Percentiles rank a stretch among this genome's conserved stretches.
These are phyloP conservation scores for Virgularia gustaviana DNA, from an alignment of 92 coral and sea anemone species.

Conservation along the genomic window DNA sequence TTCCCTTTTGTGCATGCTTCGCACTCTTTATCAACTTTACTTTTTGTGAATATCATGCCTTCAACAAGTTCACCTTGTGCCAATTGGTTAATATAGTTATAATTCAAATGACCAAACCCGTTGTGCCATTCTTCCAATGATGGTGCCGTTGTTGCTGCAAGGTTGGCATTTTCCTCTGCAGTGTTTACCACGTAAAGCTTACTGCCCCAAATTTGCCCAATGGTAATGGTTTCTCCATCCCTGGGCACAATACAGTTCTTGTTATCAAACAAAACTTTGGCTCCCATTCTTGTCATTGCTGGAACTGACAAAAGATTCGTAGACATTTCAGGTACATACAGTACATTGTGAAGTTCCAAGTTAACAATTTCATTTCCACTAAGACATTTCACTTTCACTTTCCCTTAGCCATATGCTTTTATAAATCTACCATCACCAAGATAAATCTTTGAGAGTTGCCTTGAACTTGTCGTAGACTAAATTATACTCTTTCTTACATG, in stretches of 20 bases:
- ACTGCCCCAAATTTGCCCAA: conserved; percentile 28
- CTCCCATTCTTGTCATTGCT: conserved; percentile 45
- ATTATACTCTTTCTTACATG: too few relatives aligned
- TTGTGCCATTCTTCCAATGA: conserved; percentile 59
- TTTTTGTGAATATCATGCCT: conserved; percentile 38
- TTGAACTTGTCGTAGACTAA: too few relatives aligned
- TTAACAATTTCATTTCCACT: conserved; percentile 32
- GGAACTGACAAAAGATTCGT: conserved; percentile 45
- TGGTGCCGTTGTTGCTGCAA: conserved; percentile 33
- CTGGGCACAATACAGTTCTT: conserved; percentile 38
- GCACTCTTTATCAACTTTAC: not conserved
- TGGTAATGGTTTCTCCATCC: conserved; percentile 30
- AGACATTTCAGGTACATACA: conserved; percentile 28
- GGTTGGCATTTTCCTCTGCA: conserved; percentile 27
- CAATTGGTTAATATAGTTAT: conserved; percentile 46
- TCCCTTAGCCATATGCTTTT: conserved; percentile 44
- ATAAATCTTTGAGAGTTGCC: not conserved
- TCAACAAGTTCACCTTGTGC: conserved; percentile 49
- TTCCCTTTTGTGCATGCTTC: conserved; percentile 4
- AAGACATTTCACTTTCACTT: conserved; percentile 53
- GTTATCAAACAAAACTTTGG: conserved; percentile 30
- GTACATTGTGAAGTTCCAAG: conserved; percentile 42
- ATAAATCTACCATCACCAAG: conserved; percentile 13
- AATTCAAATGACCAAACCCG: conserved; percentile 55
- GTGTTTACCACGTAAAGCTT: conserved; percentile 40